Percentiles rank a stretch among this genome's conserved stretches.
phyloP scores from a whole-genome alignment of 2,113 vertebrate genomes.

The Hippocampus abdominalis region DNA sequence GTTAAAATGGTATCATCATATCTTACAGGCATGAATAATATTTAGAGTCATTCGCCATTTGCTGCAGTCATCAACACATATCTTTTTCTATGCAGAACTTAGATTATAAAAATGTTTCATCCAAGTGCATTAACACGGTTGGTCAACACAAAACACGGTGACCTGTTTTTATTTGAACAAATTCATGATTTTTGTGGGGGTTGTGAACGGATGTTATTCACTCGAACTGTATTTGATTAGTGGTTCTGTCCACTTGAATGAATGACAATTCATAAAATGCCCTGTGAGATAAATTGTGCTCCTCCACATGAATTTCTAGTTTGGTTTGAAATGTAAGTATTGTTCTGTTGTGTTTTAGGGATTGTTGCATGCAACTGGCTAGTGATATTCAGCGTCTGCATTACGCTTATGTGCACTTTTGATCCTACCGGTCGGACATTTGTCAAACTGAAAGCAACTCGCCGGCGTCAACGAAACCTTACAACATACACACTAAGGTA shows the following conservation, averaged over 20 bases:
- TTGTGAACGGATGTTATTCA: background rate
- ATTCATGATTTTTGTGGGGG: background rate
- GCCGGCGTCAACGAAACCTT: slow-evolving; percentile 91
- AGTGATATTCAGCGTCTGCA: slow-evolving; percentile 94
- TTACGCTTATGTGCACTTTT: slow-evolving; percentile 95
- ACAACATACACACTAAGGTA: slow-evolving; percentile 93
- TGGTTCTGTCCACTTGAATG: background rate
- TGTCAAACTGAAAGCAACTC: slow-evolving; percentile 94
- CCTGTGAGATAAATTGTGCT: background rate
- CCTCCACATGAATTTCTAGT: background rate
- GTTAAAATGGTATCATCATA: background rate
- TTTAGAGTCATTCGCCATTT: background rate
- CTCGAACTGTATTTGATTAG: background rate
- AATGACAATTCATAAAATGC: background rate
- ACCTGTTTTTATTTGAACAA: background rate
- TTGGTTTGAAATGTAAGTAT: background rate
- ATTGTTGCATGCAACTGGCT: slow-evolving; percentile 99
- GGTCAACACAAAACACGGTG: too few relatives aligned
- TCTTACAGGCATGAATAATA: background rate
- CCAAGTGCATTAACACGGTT: too few relatives aligned
- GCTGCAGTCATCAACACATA: too few relatives aligned
- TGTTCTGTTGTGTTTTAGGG: slow-evolving; percentile 68
- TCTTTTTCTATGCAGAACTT: background rate
- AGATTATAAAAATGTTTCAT: too few relatives aligned
- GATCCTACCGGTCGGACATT: slow-evolving; percentile 96